Evolutionary conservation across 2,888 invertebrate species (phyloP), one percentile per base, ranked within the genome.

Genomic region (Stenotaenia linearis): DNA sequence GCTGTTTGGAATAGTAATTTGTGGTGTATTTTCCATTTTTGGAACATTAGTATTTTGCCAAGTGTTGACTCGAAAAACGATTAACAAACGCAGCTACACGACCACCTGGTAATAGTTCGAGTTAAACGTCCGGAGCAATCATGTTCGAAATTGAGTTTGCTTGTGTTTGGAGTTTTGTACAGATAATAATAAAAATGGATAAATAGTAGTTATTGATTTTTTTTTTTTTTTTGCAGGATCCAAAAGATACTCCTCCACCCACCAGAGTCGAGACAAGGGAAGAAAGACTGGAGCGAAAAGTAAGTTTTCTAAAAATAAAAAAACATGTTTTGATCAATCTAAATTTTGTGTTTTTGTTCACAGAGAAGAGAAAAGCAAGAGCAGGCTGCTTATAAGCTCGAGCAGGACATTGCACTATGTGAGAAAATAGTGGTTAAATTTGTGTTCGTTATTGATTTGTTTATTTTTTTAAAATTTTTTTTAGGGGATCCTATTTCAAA

Each of bases 201-300:
- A 69, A 3, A 69, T 28, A 75, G 9, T 28, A 9, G 15, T 75
- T 75, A 25, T 77, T 77, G 35, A n/a, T 7, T 35, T 30, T 77
- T 40, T 56, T 50, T 78, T 25, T 78, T 32, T 32, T 7, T 18
- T 84, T 85, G 9, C 84, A 97, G 95, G 95, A 98, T 87, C 97
- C 98, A 0, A 93, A 95, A 84, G 97, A 98, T 84, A 98, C 98
- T 15, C 98, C 99, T 1, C 95, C 97, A 0, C 97, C 98, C 0
- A 94, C 94, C 0, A 90, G 95, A 78, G 95, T 97, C 79, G 98
- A 98, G 89, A 98, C 97, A 0, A 90, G 95, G 56, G 98, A 98
- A 85, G 98, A 99, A 87, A 89, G 96, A 0, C 86, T 94, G 78
- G 98, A 98, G 85, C 88, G 97, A 80, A 90, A 96, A 82, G 87